Percentiles rank a stretch among this genome's conserved stretches.
phyloP scores from a whole-genome alignment of 2,113 vertebrate genomes.

The Aythya baeri region DNA sequence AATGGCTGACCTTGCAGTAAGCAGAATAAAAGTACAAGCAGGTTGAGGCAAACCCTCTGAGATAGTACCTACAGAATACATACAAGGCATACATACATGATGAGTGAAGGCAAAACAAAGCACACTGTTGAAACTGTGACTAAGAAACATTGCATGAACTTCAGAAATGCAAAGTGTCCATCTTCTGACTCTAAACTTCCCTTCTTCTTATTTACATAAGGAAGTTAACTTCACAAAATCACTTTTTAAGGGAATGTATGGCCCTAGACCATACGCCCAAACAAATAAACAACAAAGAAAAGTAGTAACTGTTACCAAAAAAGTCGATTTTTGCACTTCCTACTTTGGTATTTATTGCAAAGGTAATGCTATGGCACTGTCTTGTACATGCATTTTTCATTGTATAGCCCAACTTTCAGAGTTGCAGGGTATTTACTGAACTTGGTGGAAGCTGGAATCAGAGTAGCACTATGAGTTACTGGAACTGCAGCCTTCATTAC shows the following conservation, averaged over 20 bases:
- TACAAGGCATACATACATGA: neutral
- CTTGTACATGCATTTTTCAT: neutral
- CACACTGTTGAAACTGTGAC: neutral
- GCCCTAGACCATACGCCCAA: neutral
- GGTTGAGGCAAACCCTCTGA: neutral
- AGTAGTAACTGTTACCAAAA: neutral
- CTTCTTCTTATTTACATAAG: neutral
- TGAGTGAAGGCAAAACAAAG: neutral
- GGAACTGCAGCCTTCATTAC: neutral
- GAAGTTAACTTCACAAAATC: neutral
- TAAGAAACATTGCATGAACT: neutral
- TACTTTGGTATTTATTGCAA: neutral
- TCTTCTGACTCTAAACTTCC: neutral
- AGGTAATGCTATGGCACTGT: neutral
- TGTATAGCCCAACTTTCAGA: neutral
- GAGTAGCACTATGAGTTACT: neutral
- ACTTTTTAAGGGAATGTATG: neutral
- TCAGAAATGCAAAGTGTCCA: neutral
- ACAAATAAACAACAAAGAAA: neutral
- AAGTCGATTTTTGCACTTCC: neutral
- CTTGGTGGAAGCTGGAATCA: neutral
- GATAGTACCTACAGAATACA: neutral
- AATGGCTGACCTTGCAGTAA: neutral
- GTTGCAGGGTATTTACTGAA: neutral
- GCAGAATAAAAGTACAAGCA: neutral